Base-by-base conservation (phyloP, 2,888 invertebrate genomes). In the Pilophorus perplexus region DNA sequence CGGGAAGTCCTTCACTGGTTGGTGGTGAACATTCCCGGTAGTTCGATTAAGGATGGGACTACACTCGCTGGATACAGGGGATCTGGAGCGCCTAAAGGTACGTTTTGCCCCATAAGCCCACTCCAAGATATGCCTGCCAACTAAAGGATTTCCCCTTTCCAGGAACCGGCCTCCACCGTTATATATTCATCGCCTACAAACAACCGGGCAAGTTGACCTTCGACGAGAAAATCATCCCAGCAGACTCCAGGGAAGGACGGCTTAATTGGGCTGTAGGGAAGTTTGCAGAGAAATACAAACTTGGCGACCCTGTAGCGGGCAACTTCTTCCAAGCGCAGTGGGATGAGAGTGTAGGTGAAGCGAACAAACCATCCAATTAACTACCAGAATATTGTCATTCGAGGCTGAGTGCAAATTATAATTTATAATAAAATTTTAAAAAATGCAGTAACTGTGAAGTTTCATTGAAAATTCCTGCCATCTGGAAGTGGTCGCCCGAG, bases 1-100 rank as follows among this genome's bases (percentile, higher is more conserved):
- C 83, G 93, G 33, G 94, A 95, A 77, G 93, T 89, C 87, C 89
- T 89, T 74, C 94, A 94, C 77, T 95, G 93, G 94, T 77, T 93
- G 2, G 87, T 95, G 0, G 88, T 84, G 20, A 94, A 94, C 76
- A 88, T 96, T 71, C 88, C 88, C 14, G 92, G 88, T 10, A 77
- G 75, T 71, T 80, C 89, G 71, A 75, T 94, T 1, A 73, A 75
- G 0, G 79, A 81, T 3, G 95, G 94, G 3, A 88, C 91, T 64
- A 82, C 82, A 0, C 79, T 93, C 0, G 83, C 89, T 0, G 85
- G 83, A 4, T 96, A 92, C 78, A 77, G 90, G 28, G 93, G 93
- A 42, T 85, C 93, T 8, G 93, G 90, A 16, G 93, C 94, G 0
- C 92, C 93, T 18, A 78, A 85, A 71, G 85, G 82, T 50, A n/a